Conservation (phyloP, 2,888 invertebrate species). For the Coleophora deauratella region DNA sequence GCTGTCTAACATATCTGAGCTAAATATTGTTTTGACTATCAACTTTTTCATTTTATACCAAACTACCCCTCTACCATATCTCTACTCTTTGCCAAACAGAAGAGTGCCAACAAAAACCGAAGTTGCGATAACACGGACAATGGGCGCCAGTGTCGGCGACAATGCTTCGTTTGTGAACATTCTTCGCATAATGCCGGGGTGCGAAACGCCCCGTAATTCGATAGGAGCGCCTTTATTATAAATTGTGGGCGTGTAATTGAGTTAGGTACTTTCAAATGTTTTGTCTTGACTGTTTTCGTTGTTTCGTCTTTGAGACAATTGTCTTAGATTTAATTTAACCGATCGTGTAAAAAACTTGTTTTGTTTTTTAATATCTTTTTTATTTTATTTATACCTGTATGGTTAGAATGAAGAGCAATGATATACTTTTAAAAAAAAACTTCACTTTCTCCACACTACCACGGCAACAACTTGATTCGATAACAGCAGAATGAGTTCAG, state of each 20-base stretch:
- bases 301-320: conserved; percentile 24
- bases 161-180: conserved; percentile 72
- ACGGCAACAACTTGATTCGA: no score
- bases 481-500: no score
- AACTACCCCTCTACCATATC: conserved; percentile 38
- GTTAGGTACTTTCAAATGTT: conserved; percentile 44
- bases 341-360: no score
- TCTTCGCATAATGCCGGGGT: conserved; percentile 67
- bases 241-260: conserved; percentile 65
- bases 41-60: conserved; percentile 8
- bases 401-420: no score
- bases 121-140: conserved; percentile 68
- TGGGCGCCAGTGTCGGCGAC: conserved; percentile 63
- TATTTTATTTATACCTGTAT: no score
- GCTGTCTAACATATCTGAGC: no score
- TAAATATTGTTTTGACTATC: no score
- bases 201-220: conserved; percentile 62
- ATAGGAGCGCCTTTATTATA: conserved; percentile 63
- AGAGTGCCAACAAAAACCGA: conserved; percentile 66
- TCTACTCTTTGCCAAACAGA: conserved; percentile 38
- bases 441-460: no score
- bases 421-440: no score
- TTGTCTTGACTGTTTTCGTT: conserved; percentile 40
- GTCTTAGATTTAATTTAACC: no score
- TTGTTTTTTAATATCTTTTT: no score